Percentiles rank a stretch among this genome's conserved stretches.
Evolutionary conservation across 2,888 invertebrate species (phyloP).

Genomic region (Acrobasis suavella): DNA sequence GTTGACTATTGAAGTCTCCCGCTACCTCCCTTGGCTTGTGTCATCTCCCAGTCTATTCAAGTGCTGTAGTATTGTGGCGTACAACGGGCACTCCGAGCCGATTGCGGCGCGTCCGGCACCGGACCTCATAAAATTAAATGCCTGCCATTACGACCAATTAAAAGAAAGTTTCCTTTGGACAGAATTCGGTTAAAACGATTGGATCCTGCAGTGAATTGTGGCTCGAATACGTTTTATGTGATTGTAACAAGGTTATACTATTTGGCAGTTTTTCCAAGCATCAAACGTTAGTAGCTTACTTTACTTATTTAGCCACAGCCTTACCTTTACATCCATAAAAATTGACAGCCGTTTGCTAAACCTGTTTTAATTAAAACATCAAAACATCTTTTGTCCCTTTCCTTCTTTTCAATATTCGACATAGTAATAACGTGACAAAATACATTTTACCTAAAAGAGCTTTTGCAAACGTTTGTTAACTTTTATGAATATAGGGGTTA

Average conservation of each 20-base stretch:
- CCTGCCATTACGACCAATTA: conserved; percentile 14
- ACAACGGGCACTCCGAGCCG: neutral
- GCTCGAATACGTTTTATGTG: neutral
- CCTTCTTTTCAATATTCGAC: too few relatives aligned
- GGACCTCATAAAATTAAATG: conserved; percentile 12
- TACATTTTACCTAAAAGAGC: too few relatives aligned
- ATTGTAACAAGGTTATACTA: neutral
- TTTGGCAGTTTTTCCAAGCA: neutral
- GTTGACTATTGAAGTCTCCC: neutral
- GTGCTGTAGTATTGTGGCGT: conserved; percentile 1
- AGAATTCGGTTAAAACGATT: conserved; percentile 7
- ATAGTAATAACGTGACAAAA: too few relatives aligned
- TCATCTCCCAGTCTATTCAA: neutral
- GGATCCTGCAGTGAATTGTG: neutral
- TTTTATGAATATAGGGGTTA: too few relatives aligned
- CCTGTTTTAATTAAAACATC: too few relatives aligned
- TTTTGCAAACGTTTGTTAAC: too few relatives aligned
- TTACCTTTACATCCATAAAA: too few relatives aligned
- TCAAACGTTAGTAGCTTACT: too few relatives aligned
- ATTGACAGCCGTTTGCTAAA: too few relatives aligned
- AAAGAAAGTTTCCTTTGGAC: neutral
- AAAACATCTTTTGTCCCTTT: too few relatives aligned
- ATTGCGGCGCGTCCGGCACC: neutral
- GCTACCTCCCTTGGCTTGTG: neutral
- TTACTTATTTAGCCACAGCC: too few relatives aligned